These are phyloP conservation scores for Ciconia maguari DNA, from an alignment of 2,113 vertebrate species.

Conservation along the genomic window DNA sequence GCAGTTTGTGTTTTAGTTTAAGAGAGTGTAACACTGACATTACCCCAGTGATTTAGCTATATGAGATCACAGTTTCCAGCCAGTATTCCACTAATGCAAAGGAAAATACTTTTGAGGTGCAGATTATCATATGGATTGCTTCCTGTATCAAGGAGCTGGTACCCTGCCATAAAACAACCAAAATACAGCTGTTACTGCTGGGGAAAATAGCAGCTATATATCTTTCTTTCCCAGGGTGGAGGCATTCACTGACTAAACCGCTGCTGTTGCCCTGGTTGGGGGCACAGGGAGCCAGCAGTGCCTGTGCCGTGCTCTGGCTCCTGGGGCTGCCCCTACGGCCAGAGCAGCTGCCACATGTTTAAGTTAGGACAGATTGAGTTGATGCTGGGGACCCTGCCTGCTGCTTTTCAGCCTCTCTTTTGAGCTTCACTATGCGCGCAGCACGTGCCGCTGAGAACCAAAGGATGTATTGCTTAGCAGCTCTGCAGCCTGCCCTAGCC, in stretches of 20 bases:
- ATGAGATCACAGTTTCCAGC: neutral
- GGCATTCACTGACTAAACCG: neutral
- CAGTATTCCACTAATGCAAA: neutral
- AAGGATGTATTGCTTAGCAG: neutral
- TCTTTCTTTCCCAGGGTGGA: neutral
- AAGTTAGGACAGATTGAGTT: neutral
- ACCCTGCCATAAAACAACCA: neutral
- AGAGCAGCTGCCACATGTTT: neutral
- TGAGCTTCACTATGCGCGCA: neutral
- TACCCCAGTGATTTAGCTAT: neutral
- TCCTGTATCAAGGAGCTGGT: neutral
- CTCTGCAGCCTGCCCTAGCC: neutral
- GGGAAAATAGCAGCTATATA: neutral
- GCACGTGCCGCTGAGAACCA: fast-evolving
- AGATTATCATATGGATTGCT: neutral
- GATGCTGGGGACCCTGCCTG: neutral
- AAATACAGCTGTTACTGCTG: neutral
- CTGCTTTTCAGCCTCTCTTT: neutral
- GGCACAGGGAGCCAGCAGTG: neutral
- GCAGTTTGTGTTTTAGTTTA: neutral
- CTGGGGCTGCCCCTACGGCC: neutral
- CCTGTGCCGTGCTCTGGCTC: neutral
- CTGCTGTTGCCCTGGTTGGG: neutral
- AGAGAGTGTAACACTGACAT: neutral
- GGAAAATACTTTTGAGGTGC: neutral